Evolutionary conservation across 2,888 invertebrate species (phyloP).

Genomic region (Metellina segmentata): DNA sequence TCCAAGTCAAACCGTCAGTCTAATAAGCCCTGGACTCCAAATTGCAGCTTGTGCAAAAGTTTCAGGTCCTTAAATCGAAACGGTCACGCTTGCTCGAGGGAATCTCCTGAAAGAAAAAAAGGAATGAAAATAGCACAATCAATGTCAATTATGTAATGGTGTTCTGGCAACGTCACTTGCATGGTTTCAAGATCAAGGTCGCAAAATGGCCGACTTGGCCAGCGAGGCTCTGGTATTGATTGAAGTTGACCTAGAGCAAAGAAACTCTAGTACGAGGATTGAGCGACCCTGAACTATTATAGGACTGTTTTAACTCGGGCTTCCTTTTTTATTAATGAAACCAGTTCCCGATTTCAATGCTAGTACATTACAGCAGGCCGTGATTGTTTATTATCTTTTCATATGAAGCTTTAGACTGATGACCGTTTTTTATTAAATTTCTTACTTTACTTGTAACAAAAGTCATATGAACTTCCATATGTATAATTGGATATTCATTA

Average conservation of each 20-base stretch:
- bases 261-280: neutral
- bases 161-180: conserved; percentile 58
- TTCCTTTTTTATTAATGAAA: conserved; percentile 7
- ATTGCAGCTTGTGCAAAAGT: neutral
- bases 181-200: conserved; percentile 69
- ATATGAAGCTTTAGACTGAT: too few relatives aligned
- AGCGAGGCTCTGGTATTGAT: conserved; percentile 23
- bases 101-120: neutral
- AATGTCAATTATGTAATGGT: conserved; percentile 56
- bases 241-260: neutral
- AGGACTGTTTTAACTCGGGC: neutral
- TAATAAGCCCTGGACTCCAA: neutral
- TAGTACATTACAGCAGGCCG: neutral
- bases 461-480: too few relatives aligned
- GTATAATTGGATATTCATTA: too few relatives aligned
- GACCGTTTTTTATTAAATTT: too few relatives aligned
- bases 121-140: conserved; percentile 9
- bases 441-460: too few relatives aligned
- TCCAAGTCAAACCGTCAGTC: neutral
- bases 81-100: conserved; percentile 4
- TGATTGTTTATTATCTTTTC: too few relatives aligned
- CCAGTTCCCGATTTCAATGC: neutral
- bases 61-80: neutral
- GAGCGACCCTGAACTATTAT: conserved; percentile 20
- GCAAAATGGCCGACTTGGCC: conserved; percentile 31